Evolutionary conservation across 2,797 vertebrate genomes (phyloP), one percentile per base, ranked within the genome.

Genomic region (Phoxinus dragarum): DNA sequence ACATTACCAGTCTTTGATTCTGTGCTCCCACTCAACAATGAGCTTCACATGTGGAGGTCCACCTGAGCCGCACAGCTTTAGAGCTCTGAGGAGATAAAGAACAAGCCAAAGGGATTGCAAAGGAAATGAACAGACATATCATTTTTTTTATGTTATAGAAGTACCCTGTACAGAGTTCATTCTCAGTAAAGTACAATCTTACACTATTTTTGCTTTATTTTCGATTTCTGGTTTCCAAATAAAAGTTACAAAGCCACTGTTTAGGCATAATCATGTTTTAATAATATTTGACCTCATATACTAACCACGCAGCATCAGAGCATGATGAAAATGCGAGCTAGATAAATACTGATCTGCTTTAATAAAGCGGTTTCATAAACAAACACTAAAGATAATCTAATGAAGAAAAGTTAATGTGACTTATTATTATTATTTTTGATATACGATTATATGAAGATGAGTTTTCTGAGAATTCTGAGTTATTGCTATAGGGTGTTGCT

Each of bases 11-110:
- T 99, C 97, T 91, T 98, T 99, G 89, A 95, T 92, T 88, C 93
- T 92, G 74, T 89, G 52, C 69, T 98, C 97, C 98, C 98, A 99
- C 90, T 99, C 98, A 16, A 96, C 93, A 0, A 96, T 96, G 91
- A 99, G 94, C 92, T 96, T 97, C 88, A 99, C 93, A 0, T 99
- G 98, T 0, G 96, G 95, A 6, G 97, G 96, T 17, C 97, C 97
- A 19, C 97, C 97, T 0, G 93, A 91, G 59, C 94, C 93, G 9
- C 97, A 95, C 85, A 96, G 93, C 90, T 96, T 96, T 91, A 99
- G 91, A 6, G 96, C 97, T 90, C 98, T 99, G 74, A 34, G 23
- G 12, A 54, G 44, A 68, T 19, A 23, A 54, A 84, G 9, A 82
- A 9, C 21, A 17, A 27, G 73, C 61, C 31, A 80, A 23, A 42